Percentiles rank a stretch among this genome's conserved stretches.
These are phyloP conservation scores for Agonopterix alstromeriana DNA, from an alignment of 2,888 invertebrate genomes.

Conservation along the genomic window DNA sequence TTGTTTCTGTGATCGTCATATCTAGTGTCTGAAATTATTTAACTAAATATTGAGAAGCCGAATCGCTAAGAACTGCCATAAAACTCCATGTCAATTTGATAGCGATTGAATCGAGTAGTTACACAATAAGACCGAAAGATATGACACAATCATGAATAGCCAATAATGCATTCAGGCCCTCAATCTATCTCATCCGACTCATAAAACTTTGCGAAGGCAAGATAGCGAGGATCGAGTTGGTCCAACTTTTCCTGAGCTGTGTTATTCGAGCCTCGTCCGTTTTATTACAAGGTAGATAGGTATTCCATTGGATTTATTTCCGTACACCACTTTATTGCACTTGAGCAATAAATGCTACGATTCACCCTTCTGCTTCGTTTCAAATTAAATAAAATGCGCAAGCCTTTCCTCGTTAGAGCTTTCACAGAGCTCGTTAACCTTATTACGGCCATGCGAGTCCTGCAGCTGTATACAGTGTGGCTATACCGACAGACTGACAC, in stretches of 20 bases:
- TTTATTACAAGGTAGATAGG: slow-evolving; percentile 12
- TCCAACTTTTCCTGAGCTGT: slow-evolving; percentile 44
- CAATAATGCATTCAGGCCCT: slow-evolving; percentile 59
- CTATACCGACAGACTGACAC: background rate
- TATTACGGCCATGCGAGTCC: slow-evolving; percentile 45
- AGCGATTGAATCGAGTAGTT: too few relatives aligned
- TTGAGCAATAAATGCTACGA: slow-evolving; percentile 6
- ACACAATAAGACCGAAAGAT: too few relatives aligned
- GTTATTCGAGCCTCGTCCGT: slow-evolving; percentile 14
- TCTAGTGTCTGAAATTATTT: too few relatives aligned
- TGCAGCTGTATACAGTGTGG: slow-evolving; percentile 11
- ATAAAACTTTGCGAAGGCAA: slow-evolving; percentile 56
- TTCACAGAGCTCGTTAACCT: slow-evolving; percentile 60
- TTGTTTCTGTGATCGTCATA: too few relatives aligned
- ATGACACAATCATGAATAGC: slow-evolving; percentile 55
- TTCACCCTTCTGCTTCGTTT: slow-evolving; percentile 18
- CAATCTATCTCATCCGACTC: slow-evolving; percentile 60
- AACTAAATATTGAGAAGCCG: too few relatives aligned
- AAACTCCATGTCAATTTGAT: too few relatives aligned
- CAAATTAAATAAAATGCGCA: slow-evolving; percentile 44
- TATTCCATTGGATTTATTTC: slow-evolving; percentile 10
- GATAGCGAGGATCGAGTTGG: slow-evolving; percentile 42
- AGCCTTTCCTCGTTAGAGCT: slow-evolving; percentile 48
- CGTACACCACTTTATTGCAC: slow-evolving; percentile 1
- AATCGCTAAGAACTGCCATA: too few relatives aligned